Evolutionary conservation across 2,888 invertebrate species (phyloP).

Genomic region (Cephus nigrinus): DNA sequence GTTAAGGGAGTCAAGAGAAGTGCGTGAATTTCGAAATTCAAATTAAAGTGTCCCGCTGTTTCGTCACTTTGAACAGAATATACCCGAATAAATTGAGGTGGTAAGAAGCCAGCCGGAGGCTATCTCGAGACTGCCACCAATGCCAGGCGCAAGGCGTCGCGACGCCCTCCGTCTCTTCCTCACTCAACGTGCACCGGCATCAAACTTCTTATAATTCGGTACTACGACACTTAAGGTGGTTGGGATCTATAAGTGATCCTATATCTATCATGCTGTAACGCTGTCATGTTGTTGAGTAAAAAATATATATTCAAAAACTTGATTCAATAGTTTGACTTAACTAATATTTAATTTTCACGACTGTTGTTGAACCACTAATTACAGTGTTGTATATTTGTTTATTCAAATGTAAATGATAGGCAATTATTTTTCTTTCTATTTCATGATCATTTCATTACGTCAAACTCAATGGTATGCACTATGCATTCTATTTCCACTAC

Average conservation of each 20-base stretch:
- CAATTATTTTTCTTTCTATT: neutral
- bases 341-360: neutral
- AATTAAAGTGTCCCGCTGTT: conserved; percentile 30
- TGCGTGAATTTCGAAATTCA: neutral
- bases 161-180: conserved; percentile 51
- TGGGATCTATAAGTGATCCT: neutral
- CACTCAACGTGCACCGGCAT: conserved; percentile 20
- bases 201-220: conserved; percentile 15
- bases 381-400: neutral
- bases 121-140: conserved; percentile 66
- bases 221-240: neutral
- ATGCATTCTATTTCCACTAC: neutral
- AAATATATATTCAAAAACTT: neutral
- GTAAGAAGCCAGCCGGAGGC: conserved; percentile 64
- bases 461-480: neutral
- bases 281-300: neutral
- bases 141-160: conserved; percentile 61
- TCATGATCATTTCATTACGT: neutral
- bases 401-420: neutral
- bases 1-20: conserved; percentile 12
- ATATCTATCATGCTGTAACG: neutral
- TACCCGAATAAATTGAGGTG: conserved; percentile 63
- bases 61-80: conserved; percentile 53
- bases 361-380: neutral
- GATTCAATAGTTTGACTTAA: neutral